Base-by-base conservation (phyloP, 30 jellyfish, hydroid and myxozoan species). In the Cassiopea andromeda region DNA sequence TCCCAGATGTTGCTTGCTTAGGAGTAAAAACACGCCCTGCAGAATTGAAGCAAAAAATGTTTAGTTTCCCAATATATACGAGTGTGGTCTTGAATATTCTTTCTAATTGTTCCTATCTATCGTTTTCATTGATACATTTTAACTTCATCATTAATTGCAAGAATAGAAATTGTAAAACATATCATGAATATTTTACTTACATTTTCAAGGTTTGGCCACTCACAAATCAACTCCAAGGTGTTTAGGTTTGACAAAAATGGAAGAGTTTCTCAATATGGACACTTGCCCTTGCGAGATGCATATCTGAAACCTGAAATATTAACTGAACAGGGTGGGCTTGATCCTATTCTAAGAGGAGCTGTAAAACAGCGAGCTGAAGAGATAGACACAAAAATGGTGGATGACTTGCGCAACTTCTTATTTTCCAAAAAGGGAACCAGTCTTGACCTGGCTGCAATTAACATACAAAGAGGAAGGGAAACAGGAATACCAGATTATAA, bases 401-500 rank as follows among this genome's bases (percentile, higher is more conserved):
- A 87, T 49, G 94, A 87, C 47, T 15, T 87, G 84, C 85, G 94
- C n/a, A 78, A 87, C 80, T 69, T 77, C 69, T 64, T 87, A 66
- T 87, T 87, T 60, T 83, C 85, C 2, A 68, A 15, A 10, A 59
- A 71, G 10, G 85, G 85, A 13, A 44, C 46, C 7, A 74, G 90
- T 16, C 84, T 87, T 16, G 94, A 87, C 45, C 43, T 87, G 54
- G 94, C 85, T 19, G 90, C 94, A 59, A 76, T 87, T 46, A 87
- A 87, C 60, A 87, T 87, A 45, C 94, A 87, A 78, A 48, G 94
- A 77, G 94, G 94, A 18, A 48, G 94, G 59, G 94, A 87, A 18
- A 49, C 61, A 38, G 94, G 90, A 17, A 77, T 87, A 2, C 80
- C 94, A 7, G 94, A 87, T 60, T 87, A 61, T 50, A 87, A 87